phyloP scores from a whole-genome alignment of 1,140 invertebrate genomes.

The Brevipalpus yothersi region DNA sequence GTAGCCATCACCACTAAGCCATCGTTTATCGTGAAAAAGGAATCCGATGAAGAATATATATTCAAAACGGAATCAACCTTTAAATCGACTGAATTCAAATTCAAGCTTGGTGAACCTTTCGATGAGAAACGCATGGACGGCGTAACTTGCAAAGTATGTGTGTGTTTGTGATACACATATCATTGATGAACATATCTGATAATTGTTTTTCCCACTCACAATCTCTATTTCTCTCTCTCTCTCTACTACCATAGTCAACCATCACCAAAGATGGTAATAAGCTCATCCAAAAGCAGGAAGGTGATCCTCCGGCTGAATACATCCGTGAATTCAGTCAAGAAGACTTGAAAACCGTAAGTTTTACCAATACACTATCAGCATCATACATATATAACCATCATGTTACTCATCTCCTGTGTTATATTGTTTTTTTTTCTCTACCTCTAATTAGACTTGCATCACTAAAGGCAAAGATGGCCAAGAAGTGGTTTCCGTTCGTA shows the following conservation, averaged over 20 bases:
- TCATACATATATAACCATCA: no score
- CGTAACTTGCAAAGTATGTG: constrained; percentile 20
- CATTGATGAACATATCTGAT: background rate
- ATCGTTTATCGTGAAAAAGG: background rate
- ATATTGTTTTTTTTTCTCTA: no score
- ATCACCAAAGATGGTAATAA: constrained; percentile 24
- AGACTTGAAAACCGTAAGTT: constrained; percentile 6
- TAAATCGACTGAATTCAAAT: constrained; percentile 47
- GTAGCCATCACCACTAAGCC: constrained; percentile 5
- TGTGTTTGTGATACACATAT: background rate
- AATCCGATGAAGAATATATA: constrained; percentile 25
- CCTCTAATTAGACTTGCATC: no score
- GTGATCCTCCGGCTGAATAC: constrained; percentile 5
- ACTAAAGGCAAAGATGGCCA: no score
- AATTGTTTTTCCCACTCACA: background rate
- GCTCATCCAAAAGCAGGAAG: constrained; percentile 36
- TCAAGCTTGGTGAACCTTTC: constrained; percentile 53
- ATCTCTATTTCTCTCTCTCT: background rate
- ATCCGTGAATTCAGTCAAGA: constrained; percentile 8
- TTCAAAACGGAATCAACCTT: constrained; percentile 55
- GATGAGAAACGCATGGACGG: constrained; percentile 64
- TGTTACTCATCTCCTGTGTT: no score
- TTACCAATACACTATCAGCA: background rate
- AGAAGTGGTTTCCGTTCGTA: no score
- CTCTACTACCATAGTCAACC: background rate